Base-by-base conservation (phyloP, 1,140 invertebrate species). In the Scaptomyza montana region DNA sequence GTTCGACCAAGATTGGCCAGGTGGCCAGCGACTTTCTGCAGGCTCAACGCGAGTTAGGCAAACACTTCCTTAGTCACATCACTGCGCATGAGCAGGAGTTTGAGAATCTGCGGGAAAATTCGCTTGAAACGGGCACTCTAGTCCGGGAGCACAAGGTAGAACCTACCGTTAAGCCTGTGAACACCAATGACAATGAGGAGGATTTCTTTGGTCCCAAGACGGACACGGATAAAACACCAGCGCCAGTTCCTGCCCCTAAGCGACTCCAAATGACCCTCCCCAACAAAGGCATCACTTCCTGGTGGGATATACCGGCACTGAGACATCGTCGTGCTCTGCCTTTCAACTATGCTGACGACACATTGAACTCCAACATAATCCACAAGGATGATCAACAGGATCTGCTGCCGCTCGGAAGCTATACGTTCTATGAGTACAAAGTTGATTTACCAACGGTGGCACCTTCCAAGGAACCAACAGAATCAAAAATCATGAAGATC, bases 271-370 rank as follows among this genome's bases (percentile, higher is more conserved):
- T 63, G 16, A 78, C 77, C 10, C 5, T 51, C 3, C 36, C 36
- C 8, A 53, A 80, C 8, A 66, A 80, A 50, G 62, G 53, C 3
- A 73, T 80, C 21, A 77, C 55, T 0, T 78, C 90, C 7, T 91
- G 90, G 90, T 91, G 90, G 90, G 86, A 91, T 41, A 51, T 91
- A 30, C 80, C 81, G 6, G 36, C 75, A 0, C 47, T 79, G 51
- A 56, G 90, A 41, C 74, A 46, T 4, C 81, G 73, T n/a, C 80
- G 89, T 36, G 80, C 86, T 1, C 25, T 91, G 19, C 36, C 65
- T 3, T 19, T 62, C 8, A 30, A 45, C 13, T 55, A 62, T 39
- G 41, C 62, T 0, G 49, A 75, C 3, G 77, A 87, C 5, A 45
- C 61, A 9, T 21, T 78, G 10, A 70, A 45, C 5, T 67, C 77